Percentiles rank a stretch among this genome's conserved stretches.
Evolutionary conservation across 1,140 invertebrate genomes (phyloP).

Genomic region (Onthophagus taurus): DNA sequence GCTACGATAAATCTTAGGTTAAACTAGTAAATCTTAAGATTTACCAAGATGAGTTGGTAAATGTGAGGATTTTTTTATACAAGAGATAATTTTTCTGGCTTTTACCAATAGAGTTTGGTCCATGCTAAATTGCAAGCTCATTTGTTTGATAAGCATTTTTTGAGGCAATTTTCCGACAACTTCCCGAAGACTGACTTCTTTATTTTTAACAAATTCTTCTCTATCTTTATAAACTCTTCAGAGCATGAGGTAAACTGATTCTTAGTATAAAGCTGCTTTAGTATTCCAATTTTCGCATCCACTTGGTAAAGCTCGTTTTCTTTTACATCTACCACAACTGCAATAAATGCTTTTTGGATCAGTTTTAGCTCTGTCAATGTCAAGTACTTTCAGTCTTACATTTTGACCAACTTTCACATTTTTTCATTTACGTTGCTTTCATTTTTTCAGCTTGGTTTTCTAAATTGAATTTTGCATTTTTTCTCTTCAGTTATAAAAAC

Average conservation of each 20-base stretch:
- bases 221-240: conserved; percentile 7
- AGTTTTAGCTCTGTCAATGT: conserved; percentile 12
- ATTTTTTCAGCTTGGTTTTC: no score
- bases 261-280: conserved; percentile 11
- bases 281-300: conserved; percentile 11
- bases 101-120: no score
- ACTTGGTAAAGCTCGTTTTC: conserved; percentile 9
- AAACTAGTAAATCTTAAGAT: no score
- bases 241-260: conserved; percentile 11
- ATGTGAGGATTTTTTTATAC: no score
- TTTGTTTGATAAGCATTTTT: no score
- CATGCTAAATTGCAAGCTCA: no score
- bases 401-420: conserved; percentile 12
- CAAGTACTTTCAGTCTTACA: conserved; percentile 14
- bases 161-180: no score
- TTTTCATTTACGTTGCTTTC: conserved; percentile 7
- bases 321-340: conserved; percentile 8
- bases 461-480: no score
- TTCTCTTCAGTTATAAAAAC: no score
- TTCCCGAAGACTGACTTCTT: conserved; percentile 9
- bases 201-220: conserved; percentile 9
- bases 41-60: no score
- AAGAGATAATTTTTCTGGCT: no score
- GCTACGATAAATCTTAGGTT: no score
- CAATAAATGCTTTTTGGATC: conserved; percentile 13